These are phyloP conservation scores for Polyergus mexicanus DNA, from an alignment of 1,140 invertebrate species.

Conservation along the genomic window DNA sequence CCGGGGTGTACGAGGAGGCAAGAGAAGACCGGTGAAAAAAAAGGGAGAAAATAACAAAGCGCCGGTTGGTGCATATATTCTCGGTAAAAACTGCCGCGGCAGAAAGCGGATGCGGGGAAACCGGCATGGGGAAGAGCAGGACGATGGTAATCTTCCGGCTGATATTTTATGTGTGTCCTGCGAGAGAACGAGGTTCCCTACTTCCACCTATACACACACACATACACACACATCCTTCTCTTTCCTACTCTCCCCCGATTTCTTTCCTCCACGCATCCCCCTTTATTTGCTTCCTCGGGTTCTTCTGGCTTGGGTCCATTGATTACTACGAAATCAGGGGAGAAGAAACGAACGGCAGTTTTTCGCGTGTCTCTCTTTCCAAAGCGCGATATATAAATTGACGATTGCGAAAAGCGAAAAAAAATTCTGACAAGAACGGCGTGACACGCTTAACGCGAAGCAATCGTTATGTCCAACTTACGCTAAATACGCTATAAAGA, in stretches of 20 bases:
- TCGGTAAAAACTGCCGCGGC: slow-evolving; percentile 76
- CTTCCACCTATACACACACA: slow-evolving; percentile 34
- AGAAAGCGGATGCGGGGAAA: slow-evolving; percentile 75
- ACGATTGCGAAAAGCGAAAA: neutral
- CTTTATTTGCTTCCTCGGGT: slow-evolving; percentile 42
- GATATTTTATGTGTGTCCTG: slow-evolving; percentile 79
- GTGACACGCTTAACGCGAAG: neutral
- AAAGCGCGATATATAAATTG: slow-evolving; percentile 13
- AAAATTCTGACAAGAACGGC: slow-evolving; percentile 5
- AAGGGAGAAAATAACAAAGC: slow-evolving; percentile 77
- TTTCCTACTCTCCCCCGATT: slow-evolving; percentile 51
- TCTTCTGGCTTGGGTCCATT: slow-evolving; percentile 24
- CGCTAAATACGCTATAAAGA: neutral
- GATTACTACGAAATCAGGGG: slow-evolving; percentile 39
- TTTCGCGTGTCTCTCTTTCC: neutral
- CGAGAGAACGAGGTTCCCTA: slow-evolving; percentile 63
- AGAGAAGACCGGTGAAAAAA: slow-evolving; percentile 69
- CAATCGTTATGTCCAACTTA: neutral
- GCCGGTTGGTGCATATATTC: slow-evolving; percentile 78
- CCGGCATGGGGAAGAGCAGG: slow-evolving; percentile 62
- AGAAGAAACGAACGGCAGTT: slow-evolving; percentile 8
- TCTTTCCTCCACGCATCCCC: slow-evolving; percentile 42
- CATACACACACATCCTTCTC: slow-evolving; percentile 26
- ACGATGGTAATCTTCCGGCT: slow-evolving; percentile 79
- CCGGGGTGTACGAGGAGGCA: slow-evolving; percentile 41